Conservation (phyloP, 2,113 vertebrate genomes). For the Charina bottae region DNA sequence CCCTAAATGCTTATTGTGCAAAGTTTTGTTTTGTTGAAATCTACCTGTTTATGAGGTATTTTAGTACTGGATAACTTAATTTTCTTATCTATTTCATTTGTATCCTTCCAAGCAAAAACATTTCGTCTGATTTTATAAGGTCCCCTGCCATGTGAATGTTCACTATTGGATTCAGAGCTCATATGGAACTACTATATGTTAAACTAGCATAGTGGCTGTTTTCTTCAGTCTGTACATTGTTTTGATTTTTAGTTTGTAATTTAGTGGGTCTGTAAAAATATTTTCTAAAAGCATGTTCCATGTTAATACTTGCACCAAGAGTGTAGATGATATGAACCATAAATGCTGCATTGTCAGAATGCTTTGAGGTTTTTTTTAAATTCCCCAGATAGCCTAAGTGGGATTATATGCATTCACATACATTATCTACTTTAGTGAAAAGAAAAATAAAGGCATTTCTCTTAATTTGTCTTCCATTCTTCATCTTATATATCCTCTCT, state of each 20-base stretch:
- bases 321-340: constrained; percentile 37
- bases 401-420: constrained; percentile 22
- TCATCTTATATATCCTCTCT: not conserved
- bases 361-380: constrained; percentile 12
- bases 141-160: constrained; percentile 40
- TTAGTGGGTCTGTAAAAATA: constrained; percentile 21
- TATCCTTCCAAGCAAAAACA: constrained; percentile 14
- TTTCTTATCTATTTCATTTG: constrained; percentile 39
- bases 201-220: not conserved
- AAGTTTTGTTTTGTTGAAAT: constrained; percentile 52
- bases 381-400: constrained; percentile 3
- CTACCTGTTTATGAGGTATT: constrained; percentile 42
- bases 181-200: constrained; percentile 37
- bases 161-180: constrained; percentile 26
- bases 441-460: not conserved
- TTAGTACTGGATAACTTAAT: constrained; percentile 41
- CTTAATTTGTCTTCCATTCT: fast-evolving
- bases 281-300: constrained; percentile 19
- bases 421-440: not conserved
- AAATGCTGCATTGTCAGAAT: constrained; percentile 33
- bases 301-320: constrained; percentile 43
- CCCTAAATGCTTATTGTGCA: constrained; percentile 38
- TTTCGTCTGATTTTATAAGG: constrained; percentile 10
- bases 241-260: constrained; percentile 41
- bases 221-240: constrained; percentile 2